Conservation (phyloP, 2,797 vertebrate genomes). For the Ciconia nigra region DNA sequence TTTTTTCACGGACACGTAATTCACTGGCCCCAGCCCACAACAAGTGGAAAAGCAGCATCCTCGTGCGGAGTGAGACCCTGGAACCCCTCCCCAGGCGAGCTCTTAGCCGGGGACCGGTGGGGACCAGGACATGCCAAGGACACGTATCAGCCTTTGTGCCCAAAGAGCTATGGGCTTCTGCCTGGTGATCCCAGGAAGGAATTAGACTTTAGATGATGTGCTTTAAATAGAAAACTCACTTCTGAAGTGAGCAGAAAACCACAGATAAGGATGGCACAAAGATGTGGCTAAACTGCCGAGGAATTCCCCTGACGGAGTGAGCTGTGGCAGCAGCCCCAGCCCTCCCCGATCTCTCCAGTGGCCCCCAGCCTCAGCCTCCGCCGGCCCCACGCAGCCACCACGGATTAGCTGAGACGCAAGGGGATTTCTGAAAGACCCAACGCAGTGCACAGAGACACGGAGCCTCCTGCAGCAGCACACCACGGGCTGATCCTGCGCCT, state of each 20-base stretch:
- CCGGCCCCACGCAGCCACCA: background rate
- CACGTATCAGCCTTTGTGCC: background rate
- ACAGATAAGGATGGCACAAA: background rate
- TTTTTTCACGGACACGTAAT: rapidly evolving
- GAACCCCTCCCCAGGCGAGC: background rate
- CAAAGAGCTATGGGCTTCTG: background rate
- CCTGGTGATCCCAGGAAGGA: background rate
- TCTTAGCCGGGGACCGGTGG: background rate
- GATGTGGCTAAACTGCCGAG: background rate
- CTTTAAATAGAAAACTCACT: background rate
- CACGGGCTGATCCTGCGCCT: rapidly evolving
- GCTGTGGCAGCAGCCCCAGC: background rate
- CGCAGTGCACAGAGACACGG: background rate
- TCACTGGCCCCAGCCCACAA: background rate
- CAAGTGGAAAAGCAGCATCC: background rate
- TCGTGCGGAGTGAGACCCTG: rapidly evolving
- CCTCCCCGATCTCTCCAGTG: background rate
- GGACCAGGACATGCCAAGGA: background rate
- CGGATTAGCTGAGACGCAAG: background rate
- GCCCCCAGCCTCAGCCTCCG: background rate
- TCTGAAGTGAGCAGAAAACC: slow-evolving; percentile 24
- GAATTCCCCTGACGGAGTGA: background rate
- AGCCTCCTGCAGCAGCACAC: background rate
- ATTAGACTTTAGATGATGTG: background rate
- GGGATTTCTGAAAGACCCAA: slow-evolving; percentile 16